A percentile compares a stretch with the other conserved stretches of the same genome.
These are phyloP conservation scores for Halesus radiatus DNA, from an alignment of 1,140 invertebrate genomes.

Conservation along the genomic window DNA sequence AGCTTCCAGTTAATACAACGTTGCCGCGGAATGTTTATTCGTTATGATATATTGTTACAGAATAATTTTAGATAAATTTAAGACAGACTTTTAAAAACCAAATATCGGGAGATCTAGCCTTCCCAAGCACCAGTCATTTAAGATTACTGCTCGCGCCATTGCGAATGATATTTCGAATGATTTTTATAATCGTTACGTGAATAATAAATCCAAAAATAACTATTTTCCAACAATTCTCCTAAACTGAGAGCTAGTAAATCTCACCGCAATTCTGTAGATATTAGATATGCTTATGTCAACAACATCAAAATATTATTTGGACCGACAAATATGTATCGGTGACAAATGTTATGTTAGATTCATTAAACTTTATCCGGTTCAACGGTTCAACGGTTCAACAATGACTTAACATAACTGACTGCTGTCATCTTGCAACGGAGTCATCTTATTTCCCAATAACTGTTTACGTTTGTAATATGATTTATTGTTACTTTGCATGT, in stretches of 20 bases:
- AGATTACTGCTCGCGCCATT: slow-evolving; percentile 53
- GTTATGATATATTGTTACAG: slow-evolving; percentile 40
- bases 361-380: too few species aligned
- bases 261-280: slow-evolving; percentile 63
- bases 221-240: slow-evolving; percentile 64
- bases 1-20: slow-evolving; percentile 50
- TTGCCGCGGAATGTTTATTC: slow-evolving; percentile 43
- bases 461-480: slow-evolving; percentile 40
- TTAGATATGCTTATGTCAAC: slow-evolving; percentile 55
- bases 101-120: slow-evolving; percentile 55
- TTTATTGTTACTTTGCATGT: slow-evolving; percentile 57
- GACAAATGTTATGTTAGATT: slow-evolving; percentile 60
- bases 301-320: slow-evolving; percentile 60
- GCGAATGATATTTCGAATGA: slow-evolving; percentile 51
- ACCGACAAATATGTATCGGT: slow-evolving; percentile 66
- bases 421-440: slow-evolving; percentile 44
- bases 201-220: slow-evolving; percentile 59
- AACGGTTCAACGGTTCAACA: too few species aligned
- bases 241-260: slow-evolving; percentile 59
- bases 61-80: slow-evolving; percentile 57
- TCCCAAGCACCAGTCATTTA: slow-evolving; percentile 57
- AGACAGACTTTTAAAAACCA: slow-evolving; percentile 57
- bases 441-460: slow-evolving; percentile 47
- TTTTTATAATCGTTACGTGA: slow-evolving; percentile 46
- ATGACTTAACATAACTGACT: not conserved